phyloP scores from a whole-genome alignment of 1,140 invertebrate genomes.

The Varroa destructor region DNA sequence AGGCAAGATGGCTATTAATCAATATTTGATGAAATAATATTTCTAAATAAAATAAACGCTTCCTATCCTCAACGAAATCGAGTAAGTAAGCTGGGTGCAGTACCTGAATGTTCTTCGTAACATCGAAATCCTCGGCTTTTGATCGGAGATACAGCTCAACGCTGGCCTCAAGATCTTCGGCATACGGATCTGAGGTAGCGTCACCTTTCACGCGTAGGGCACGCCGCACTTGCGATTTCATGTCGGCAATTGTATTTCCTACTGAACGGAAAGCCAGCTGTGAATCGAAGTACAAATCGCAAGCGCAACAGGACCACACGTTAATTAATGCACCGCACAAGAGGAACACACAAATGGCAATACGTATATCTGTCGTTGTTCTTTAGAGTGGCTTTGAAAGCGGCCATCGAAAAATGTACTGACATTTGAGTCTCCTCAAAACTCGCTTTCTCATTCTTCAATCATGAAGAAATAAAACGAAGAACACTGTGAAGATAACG shows the following conservation, averaged over 20 bases:
- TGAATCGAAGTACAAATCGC: constrained; percentile 33
- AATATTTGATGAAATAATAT: no score
- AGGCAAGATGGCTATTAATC: no score
- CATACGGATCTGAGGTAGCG: constrained; percentile 34
- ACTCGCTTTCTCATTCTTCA: no score
- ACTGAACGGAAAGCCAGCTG: constrained; percentile 51
- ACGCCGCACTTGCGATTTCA: constrained; percentile 44
- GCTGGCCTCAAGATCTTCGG: constrained; percentile 44
- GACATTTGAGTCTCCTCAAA: no score
- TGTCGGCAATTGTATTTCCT: constrained; percentile 43
- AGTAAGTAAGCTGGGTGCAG: constrained; percentile 30
- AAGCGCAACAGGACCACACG: not conserved
- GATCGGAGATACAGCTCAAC: constrained; percentile 45
- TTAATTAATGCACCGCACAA: not conserved
- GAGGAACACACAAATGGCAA: no score
- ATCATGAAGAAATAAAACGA: no score
- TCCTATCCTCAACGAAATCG: no score
- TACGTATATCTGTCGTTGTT: no score
- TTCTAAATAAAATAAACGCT: no score
- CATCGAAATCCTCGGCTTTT: constrained; percentile 47
- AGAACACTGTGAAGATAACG: no score
- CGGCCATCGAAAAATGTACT: no score
- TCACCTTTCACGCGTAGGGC: constrained; percentile 41
- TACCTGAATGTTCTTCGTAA: constrained; percentile 48
- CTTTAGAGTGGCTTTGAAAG: no score